phyloP scores from a whole-genome alignment of 2,113 vertebrate species.

The Myanophis thanlyinensis region DNA sequence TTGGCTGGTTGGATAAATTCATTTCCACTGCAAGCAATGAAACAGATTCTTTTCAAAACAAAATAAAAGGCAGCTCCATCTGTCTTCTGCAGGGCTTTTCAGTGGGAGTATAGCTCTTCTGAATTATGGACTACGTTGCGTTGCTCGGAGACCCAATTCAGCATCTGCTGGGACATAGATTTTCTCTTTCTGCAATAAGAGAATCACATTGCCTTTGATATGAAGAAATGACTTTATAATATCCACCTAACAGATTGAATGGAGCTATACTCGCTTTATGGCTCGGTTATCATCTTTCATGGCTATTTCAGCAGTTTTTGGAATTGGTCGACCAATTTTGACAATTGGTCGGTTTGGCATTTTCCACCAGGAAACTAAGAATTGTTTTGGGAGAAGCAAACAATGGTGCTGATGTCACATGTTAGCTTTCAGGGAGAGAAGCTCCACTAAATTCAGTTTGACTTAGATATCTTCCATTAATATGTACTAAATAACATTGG shows the following conservation, averaged over 20 bases:
- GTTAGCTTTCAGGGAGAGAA: background rate
- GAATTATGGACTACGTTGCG: background rate
- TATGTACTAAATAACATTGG: background rate
- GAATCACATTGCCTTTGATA: background rate
- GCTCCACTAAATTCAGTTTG: background rate
- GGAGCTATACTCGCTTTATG: background rate
- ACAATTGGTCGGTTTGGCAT: constrained; percentile 6
- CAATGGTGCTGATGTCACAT: background rate
- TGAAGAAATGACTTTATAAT: background rate
- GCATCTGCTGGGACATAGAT: background rate
- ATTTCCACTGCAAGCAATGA: background rate
- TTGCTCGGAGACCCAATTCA: background rate
- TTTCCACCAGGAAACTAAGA: accelerated
- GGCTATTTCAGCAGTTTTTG: background rate
- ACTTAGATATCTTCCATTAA: background rate
- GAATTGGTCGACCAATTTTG: no score
- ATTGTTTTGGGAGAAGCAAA: background rate
- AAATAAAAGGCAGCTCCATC: background rate
- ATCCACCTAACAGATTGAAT: background rate
- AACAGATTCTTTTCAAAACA: background rate
- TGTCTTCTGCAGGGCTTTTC: background rate
- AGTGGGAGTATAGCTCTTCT: background rate
- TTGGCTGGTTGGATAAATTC: background rate
- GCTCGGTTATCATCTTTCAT: background rate
- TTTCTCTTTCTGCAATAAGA: background rate